Evolutionary conservation across 2,113 vertebrate genomes (phyloP).

Genomic region (Antechinus stuartii): DNA sequence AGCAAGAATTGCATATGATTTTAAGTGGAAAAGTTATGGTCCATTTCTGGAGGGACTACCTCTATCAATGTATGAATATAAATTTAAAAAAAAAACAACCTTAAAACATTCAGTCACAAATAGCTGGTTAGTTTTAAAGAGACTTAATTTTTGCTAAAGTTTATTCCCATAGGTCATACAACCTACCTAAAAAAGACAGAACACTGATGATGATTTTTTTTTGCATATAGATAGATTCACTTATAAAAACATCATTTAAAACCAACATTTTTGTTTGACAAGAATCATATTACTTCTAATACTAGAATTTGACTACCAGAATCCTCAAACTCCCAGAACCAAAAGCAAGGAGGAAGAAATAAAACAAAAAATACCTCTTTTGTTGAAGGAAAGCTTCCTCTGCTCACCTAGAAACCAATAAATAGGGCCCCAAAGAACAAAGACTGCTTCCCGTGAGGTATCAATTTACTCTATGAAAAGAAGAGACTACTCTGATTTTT

Average conservation of each 20-base stretch:
- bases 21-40: not conserved
- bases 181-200: not conserved
- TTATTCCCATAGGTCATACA: not conserved
- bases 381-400: not conserved
- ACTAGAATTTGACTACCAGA: conserved; percentile 39
- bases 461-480: not conserved
- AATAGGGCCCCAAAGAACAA: not conserved
- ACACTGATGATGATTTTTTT: conserved; percentile 13
- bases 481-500: not conserved
- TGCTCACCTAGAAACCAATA: not conserved
- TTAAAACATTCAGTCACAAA: not conserved
- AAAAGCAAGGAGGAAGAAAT: conserved; percentile 47
- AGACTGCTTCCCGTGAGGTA: not conserved
- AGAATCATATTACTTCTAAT: conserved; percentile 12
- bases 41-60: not conserved
- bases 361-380: not conserved
- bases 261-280: conserved; percentile 21
- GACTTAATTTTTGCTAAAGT: not conserved
- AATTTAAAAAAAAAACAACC: not conserved
- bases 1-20: not conserved
- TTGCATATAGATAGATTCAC: not conserved
- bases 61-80: not conserved
- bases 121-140: not conserved
- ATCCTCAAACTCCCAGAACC: not conserved
- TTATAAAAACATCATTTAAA: conserved; percentile 33